Conservation (phyloP, 2,797 vertebrate species). For the Catharus ustulatus region DNA sequence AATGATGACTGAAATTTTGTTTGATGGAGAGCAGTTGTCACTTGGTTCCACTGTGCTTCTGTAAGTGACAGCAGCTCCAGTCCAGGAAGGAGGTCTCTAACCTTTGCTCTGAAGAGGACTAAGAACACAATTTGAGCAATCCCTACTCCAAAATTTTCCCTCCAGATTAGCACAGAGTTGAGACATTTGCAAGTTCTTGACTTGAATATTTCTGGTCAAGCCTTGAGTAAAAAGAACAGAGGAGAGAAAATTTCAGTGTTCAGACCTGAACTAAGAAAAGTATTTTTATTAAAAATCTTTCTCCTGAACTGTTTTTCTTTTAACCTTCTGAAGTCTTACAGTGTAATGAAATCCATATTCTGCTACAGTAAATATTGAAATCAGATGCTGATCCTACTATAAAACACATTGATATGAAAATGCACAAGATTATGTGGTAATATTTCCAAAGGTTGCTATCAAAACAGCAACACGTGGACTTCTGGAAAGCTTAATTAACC, state of each 20-base stretch:
- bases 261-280: neutral
- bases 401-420: neutral
- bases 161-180: neutral
- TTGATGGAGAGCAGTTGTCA: neutral
- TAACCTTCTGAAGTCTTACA: neutral
- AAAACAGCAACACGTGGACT: neutral
- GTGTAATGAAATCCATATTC: neutral
- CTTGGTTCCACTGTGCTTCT: neutral
- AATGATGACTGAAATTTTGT: fast-evolving
- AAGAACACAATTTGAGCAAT: neutral
- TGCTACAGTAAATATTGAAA: neutral
- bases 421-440: neutral
- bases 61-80: neutral
- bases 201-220: neutral
- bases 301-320: neutral
- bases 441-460: conserved; percentile 10
- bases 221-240: neutral
- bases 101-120: neutral
- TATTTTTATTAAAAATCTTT: neutral
- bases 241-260: neutral
- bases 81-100: neutral
- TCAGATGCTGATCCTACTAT: neutral
- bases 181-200: neutral
- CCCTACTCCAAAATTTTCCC: neutral
- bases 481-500: conserved; percentile 23